Conservation (phyloP, 2,888 invertebrate genomes). For the Luffia ferchaultella region DNA sequence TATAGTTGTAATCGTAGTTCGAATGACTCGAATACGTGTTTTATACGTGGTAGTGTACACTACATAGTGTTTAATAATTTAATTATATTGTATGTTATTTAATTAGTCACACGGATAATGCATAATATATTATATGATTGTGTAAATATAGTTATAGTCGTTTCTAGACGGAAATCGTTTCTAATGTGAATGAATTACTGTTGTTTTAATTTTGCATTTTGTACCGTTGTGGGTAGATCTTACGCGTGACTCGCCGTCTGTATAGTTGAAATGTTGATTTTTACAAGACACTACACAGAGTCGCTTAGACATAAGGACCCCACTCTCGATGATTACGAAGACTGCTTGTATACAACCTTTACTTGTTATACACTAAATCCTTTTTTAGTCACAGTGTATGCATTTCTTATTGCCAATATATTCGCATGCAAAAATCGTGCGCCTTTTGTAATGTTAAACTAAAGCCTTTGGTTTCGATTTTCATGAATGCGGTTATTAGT, state of each 20-base stretch:
- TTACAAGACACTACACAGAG: slow-evolving; percentile 52
- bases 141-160: slow-evolving; percentile 59
- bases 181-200: slow-evolving; percentile 55
- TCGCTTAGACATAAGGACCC: slow-evolving; percentile 18
- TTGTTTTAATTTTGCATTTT: slow-evolving; percentile 66
- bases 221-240: slow-evolving; percentile 29
- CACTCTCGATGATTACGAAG: slow-evolving; percentile 64
- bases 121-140: slow-evolving; percentile 56
- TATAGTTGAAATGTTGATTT: slow-evolving; percentile 21
- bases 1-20: slow-evolving; percentile 38
- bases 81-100: slow-evolving; percentile 59
- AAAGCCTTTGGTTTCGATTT: neutral
- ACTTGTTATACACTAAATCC: slow-evolving; percentile 29
- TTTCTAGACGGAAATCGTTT: slow-evolving; percentile 57
- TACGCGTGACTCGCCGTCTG: neutral
- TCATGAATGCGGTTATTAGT: neutral
- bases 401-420: slow-evolving; percentile 59
- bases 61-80: slow-evolving; percentile 47
- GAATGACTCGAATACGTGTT: slow-evolving; percentile 64
- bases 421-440: slow-evolving; percentile 24
- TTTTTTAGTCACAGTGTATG: slow-evolving; percentile 61
- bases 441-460: neutral
- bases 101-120: slow-evolving; percentile 49
- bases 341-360: slow-evolving; percentile 62
- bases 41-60: slow-evolving; percentile 62